Base-by-base conservation (phyloP, 2,113 vertebrate species). In the Xenotilapia longispinis region DNA sequence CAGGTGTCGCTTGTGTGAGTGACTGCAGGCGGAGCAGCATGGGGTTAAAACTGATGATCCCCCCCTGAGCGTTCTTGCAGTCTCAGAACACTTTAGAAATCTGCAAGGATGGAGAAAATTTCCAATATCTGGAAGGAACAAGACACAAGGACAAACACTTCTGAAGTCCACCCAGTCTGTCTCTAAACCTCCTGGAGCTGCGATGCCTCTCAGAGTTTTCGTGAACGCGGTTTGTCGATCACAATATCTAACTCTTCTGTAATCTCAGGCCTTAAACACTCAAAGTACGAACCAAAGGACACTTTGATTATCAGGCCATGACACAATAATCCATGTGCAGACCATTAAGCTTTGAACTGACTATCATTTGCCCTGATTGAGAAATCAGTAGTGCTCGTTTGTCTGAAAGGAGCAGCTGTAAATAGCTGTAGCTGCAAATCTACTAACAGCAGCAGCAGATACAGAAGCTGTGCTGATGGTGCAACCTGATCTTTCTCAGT, bases 21-120 rank as follows among this genome's bases (percentile, higher is more conserved):
- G 96, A 93, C 96, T 93, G 93, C 94, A 95, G 93, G 91, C 5
- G 11, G 91, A 89, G 94, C 95, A 96, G 96, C 63, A 87, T 87
- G 89, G 94, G 96, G 90, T 95, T 93, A 81, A 94, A 88, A 80
- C 10, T 63, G 53, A 80, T 3, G 57, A 8, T 36, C 91, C n/a
- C 93, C 94, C 94, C 49, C 93, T 95, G 92, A 95, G 95, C 91
- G 83, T 83, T 88, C 83, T 90, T 94, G 92, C 92, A 93, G 96
- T 95, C 95, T 96, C 96, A 97, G 92, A 94, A 91, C 92, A 90
- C 26, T 31, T 54, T 19, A 75, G 42, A 88, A 55, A 55, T 82
- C 65, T 13, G 11, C 47, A 9, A 36, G 21, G 73, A 51, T 33
- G 45, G 17, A 78, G 26, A 31, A 78, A 12, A 7, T 55, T 38